A percentile compares a stretch with the other conserved stretches of the same genome.
Evolutionary conservation across 2,888 invertebrate genomes (phyloP).

Genomic region (Baccha elongata): DNA sequence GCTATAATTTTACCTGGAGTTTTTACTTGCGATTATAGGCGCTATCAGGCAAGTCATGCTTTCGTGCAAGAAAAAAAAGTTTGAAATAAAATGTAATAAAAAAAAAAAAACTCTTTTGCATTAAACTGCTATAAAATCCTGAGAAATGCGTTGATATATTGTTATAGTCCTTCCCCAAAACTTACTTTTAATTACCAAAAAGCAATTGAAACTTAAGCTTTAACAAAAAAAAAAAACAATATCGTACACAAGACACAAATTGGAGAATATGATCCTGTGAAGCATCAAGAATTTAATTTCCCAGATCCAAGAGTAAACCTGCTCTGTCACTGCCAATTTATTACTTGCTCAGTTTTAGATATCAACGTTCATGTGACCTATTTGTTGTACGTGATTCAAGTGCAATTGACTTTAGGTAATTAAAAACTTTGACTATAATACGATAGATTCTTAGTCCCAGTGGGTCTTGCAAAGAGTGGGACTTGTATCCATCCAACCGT

Average conservation of each 20-base stretch:
- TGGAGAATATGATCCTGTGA: not conserved
- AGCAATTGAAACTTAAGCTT: no score
- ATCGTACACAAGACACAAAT: not conserved
- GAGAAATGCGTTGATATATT: no score
- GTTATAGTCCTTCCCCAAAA: no score
- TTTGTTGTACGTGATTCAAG: slow-evolving; percentile 20
- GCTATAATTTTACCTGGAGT: no score
- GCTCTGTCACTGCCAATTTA: slow-evolving; percentile 6
- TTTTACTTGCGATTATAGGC: no score
- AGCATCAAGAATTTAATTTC: slow-evolving; percentile 7
- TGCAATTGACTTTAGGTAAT: slow-evolving; percentile 50
- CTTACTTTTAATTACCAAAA: no score
- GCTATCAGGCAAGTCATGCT: no score
- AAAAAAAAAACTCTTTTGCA: no score
- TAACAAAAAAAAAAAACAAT: not conserved
- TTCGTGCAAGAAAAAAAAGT: no score
- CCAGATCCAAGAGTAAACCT: not conserved
- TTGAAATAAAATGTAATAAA: no score
- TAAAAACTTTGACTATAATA: slow-evolving; percentile 26
- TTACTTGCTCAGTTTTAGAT: not conserved
- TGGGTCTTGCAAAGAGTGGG: no score
- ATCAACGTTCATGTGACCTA: slow-evolving; percentile 23
- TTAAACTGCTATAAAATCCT: no score
- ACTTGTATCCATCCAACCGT: not conserved
- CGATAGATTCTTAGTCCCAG: slow-evolving; percentile 1